phyloP scores from a whole-genome alignment of 2,888 invertebrate genomes.

The Drosophila barbarae region DNA sequence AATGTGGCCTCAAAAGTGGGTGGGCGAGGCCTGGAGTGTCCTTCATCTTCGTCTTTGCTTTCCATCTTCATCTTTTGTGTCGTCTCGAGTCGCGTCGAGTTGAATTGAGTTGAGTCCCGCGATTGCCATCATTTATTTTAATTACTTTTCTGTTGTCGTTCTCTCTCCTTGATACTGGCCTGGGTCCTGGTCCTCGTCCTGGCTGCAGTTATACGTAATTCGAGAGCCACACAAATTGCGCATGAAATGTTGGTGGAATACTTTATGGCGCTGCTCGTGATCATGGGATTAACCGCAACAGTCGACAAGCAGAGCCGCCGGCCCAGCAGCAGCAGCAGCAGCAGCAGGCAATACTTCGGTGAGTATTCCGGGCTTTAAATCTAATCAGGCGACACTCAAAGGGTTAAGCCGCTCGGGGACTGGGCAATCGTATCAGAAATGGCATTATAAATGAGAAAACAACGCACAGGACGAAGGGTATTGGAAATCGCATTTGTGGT shows the following conservation, averaged over 20 bases:
- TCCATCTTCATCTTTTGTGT: constrained; percentile 33
- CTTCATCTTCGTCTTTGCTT: constrained; percentile 20
- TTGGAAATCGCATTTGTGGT: constrained; percentile 5
- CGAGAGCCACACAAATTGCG: constrained; percentile 75
- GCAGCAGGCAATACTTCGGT: constrained; percentile 67
- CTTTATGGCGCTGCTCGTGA: constrained; percentile 77
- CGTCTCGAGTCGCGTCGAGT: constrained; percentile 16
- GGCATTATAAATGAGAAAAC: constrained; percentile 26
- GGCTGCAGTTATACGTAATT: constrained; percentile 70
- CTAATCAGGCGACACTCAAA: constrained; percentile 38
- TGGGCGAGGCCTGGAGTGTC: background rate
- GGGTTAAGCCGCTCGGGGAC: constrained; percentile 21
- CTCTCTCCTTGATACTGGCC: constrained; percentile 5
- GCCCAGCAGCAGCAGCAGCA: constrained; percentile 14
- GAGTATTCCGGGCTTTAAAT: constrained; percentile 52
- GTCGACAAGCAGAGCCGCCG: constrained; percentile 69
- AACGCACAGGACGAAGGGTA: background rate
- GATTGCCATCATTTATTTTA: constrained; percentile 75
- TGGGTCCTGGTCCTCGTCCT: constrained; percentile 7
- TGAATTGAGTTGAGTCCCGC: constrained; percentile 49
- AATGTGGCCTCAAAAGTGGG: constrained; percentile 9
- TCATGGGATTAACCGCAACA: constrained; percentile 79
- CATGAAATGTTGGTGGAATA: constrained; percentile 80
- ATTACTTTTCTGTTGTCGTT: constrained; percentile 60
- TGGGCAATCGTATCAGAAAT: constrained; percentile 22